Conservation (phyloP, 1,140 invertebrate species). For the Temnothorax curvispinosus region DNA sequence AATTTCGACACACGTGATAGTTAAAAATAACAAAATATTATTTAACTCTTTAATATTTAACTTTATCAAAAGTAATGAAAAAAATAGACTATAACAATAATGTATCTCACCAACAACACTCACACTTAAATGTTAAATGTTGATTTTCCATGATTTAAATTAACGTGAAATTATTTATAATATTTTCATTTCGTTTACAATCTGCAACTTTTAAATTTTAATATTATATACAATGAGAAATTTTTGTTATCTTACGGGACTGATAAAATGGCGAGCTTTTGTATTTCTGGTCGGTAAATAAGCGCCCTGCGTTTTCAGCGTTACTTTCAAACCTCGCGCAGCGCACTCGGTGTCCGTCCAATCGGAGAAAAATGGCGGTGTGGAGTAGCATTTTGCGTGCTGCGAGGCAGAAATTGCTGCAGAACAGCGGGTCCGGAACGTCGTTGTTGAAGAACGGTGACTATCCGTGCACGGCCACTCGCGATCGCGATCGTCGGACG, state of each 20-base stretch:
- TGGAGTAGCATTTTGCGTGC: conserved; percentile 71
- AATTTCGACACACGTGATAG: no score
- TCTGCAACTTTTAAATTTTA: no score
- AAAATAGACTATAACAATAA: background rate
- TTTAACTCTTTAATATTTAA: no score
- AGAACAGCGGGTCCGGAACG: conserved; percentile 23
- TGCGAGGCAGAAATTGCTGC: conserved; percentile 67
- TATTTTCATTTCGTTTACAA: background rate
- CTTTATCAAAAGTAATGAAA: background rate
- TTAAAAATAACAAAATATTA: no score
- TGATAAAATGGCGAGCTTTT: background rate
- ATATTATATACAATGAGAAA: no score
- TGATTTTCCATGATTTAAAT: background rate
- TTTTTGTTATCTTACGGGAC: background rate
- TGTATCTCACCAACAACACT: background rate
- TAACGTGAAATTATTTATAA: background rate
- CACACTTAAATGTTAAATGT: background rate
- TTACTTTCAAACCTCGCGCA: no score
- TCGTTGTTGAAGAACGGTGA: conserved; percentile 62
- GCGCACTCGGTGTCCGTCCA: background rate
- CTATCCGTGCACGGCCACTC: background rate
- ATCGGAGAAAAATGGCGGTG: conserved; percentile 73
- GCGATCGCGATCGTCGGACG: background rate
- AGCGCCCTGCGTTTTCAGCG: no score
- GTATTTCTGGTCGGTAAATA: conserved; percentile 10